Evolutionary conservation across 2,113 vertebrate species (phyloP), one percentile per base, ranked within the genome.

Genomic region (Corythoichthys haematopterus): DNA sequence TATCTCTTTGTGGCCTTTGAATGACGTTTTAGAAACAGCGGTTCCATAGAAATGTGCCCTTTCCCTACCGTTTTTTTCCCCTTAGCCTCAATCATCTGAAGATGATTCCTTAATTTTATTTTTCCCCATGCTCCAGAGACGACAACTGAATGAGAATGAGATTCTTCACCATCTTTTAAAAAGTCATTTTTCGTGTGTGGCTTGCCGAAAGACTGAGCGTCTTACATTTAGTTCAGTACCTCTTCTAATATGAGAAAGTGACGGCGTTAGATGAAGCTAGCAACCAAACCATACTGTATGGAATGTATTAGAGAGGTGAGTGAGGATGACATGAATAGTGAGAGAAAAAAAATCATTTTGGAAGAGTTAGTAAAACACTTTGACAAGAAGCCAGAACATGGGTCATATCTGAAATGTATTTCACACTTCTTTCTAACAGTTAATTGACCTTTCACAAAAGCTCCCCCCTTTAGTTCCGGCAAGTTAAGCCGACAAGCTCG

Each of bases 291-390:
- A 7, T 9, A 57, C 37, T 14, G 46, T 0, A 40, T 47, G 57
- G 37, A 16, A 60, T 60, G 37, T n/a, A 11, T 40, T 60, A 3
- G 58, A 35, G n/a, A 56, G 47, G 67, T 64, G 63, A 72, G 69
- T 43, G 35, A 15, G 64, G 77, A 81, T 72, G 69, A 65, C 66
- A 75, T 69, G 46, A 70, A 68, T 56, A 67, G 63, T 2, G 61
- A 65, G 59, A 76, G 68, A 76, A 76, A 78, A 70, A 64, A 80
- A 65, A 80, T 68, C 75, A 37, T 62, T 75, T 62, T 75, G 69
- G 69, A 85, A 80, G 83, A 80, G 80, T 80, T 81, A 78, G 80
- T 80, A 68, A 56, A 79, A 78, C 72, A 75, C 51, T 75, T 75
- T 67, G 79, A 79, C 65, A 77, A 35, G 68, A 77, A n/a, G 50